Evolutionary conservation across 2,797 vertebrate genomes (phyloP).

Genomic region (Malurus splendens): DNA sequence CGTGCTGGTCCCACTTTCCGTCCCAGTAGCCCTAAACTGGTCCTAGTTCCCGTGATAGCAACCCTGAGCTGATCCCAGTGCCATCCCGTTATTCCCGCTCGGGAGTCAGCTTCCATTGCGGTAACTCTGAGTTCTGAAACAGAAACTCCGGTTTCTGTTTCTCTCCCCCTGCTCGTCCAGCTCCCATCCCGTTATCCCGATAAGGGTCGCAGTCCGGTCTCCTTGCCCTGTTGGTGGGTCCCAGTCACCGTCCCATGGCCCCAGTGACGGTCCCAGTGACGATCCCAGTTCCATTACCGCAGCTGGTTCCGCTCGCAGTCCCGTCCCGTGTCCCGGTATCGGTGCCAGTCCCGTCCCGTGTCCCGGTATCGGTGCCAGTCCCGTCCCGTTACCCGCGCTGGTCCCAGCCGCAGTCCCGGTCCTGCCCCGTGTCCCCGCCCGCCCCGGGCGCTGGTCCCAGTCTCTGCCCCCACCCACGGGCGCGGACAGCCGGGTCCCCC

Average conservation of each 20-base stretch:
- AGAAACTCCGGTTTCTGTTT: not conserved
- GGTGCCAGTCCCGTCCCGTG: not conserved
- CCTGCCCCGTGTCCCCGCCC: not conserved
- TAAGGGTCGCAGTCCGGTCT: not conserved
- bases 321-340: rapidly evolving
- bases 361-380: not conserved
- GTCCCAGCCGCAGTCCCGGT: not conserved
- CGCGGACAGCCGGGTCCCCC: not conserved
- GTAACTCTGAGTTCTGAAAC: not conserved
- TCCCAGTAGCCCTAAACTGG: rapidly evolving
- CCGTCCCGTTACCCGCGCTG: not conserved
- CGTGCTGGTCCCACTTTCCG: not conserved
- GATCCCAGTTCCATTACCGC: not conserved
- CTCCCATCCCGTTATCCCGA: not conserved
- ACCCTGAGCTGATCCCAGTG: not conserved
- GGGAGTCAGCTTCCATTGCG: not conserved
- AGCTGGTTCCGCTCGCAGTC: not conserved
- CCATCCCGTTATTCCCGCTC: not conserved
- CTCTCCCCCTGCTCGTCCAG: not conserved
- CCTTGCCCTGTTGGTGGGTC: not conserved
- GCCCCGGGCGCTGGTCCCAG: not conserved
- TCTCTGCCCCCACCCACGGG: not conserved
- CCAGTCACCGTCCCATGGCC: rapidly evolving
- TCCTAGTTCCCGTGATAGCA: not conserved
- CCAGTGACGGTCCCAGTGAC: rapidly evolving